Evolutionary conservation across 2,888 invertebrate species (phyloP), one percentile per base, ranked within the genome.

Genomic region (Drosophila multiciliata): DNA sequence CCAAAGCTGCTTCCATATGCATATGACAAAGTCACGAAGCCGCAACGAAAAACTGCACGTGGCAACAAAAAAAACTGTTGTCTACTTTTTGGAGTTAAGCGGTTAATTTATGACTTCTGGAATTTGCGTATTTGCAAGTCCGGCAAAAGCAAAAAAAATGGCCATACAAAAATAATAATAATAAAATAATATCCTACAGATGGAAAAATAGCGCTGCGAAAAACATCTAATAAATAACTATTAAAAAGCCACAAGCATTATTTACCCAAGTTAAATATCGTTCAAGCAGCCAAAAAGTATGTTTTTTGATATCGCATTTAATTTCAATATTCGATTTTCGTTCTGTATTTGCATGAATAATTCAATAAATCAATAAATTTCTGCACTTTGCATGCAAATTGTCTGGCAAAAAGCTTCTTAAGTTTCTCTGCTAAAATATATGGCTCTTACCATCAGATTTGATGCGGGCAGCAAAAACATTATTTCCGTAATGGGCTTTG

Each of bases 41-140:
- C 66, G 61, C 75, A 73, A 65, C 73, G 67, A 75, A 78, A 82
- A 73, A 69, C 78, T 90, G 90, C 86, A 85, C 90, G 90, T 87
- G 86, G 86, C 82, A 71, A 79, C 63, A 33, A 63, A 67, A 79
- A 87, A 58, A 75, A 80, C 64, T 72, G 85, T 73, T 85, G 86
- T 80, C 90, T 83, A 88, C 83, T 88, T 90, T 84, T 88, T 88
- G 72, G 83, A 74, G 71, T 65, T 82, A 78, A 81, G 69, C 87
- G 76, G 66, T 57, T 71, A 89, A 87, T 87, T 87, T 90, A 90
- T 87, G 90, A 76, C 87, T 78, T 61, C 69, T 70, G 74, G 74
- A 74, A 83, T 83, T 90, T 83, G 80, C 78, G 78, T 80, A 86
- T 80, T 86, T 63, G 80, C 88, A 80, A 75, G 69, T 87, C 77